phyloP scores from a whole-genome alignment of 2,888 invertebrate genomes.

The Heliconius erato region DNA sequence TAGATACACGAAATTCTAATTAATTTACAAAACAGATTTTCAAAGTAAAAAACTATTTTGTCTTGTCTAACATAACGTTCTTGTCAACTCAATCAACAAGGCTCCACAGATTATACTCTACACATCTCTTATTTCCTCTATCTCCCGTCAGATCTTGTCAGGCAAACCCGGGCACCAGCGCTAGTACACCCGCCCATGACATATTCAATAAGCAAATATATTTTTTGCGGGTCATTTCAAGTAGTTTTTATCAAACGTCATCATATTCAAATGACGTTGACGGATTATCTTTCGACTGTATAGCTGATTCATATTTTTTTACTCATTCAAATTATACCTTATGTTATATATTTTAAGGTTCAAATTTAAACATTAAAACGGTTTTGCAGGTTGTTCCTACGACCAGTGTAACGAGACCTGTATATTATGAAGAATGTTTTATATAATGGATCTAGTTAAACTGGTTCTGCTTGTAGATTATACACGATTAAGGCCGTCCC shows the following conservation, averaged over 20 bases:
- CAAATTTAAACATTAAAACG: not conserved
- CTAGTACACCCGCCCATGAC: conserved; percentile 30
- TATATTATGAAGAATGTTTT: conserved; percentile 23
- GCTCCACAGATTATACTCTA: not conserved
- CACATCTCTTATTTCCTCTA: not conserved
- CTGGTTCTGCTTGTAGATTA: conserved; percentile 57
- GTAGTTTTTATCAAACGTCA: conserved; percentile 49
- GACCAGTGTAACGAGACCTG: conserved; percentile 44
- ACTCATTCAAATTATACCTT: conserved; percentile 36
- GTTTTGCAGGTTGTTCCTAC: conserved; percentile 23
- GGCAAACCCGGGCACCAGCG: not conserved
- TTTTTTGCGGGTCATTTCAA: conserved; percentile 42
- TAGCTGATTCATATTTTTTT: conserved; percentile 56
- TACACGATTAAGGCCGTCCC: conserved; percentile 59
- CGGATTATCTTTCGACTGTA: conserved; percentile 63
- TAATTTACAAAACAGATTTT: no score
- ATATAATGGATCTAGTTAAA: conserved; percentile 36
- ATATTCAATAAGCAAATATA: conserved; percentile 47
- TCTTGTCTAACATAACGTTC: no score
- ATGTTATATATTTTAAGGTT: not conserved
- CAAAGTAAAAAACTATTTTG: no score
- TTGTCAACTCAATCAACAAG: not conserved
- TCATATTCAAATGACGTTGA: conserved; percentile 62
- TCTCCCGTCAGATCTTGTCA: not conserved
- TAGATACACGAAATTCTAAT: no score